Base-by-base conservation (phyloP, 2,888 invertebrate species). In the Papilio protenor region DNA sequence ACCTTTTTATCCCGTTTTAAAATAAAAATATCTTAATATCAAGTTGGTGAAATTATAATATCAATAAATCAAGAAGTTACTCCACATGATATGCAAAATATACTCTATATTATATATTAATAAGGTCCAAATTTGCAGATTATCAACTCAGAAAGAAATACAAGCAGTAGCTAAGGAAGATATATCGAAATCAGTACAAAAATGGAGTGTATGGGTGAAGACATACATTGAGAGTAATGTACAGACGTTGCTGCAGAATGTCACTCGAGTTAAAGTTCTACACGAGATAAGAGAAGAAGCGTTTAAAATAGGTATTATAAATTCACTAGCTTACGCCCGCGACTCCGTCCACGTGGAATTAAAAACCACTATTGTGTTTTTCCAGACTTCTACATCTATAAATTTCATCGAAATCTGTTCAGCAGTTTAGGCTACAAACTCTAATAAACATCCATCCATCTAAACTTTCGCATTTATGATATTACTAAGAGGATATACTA, bases 281-380 rank as follows among this genome's bases (percentile, higher is more conserved):
- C 96, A 97, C 83, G 96, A 96, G 78, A 96, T 97, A 76, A 94
- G 97, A 75, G 96, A 96, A 83, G 96, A 97, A 83, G 96, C 97
- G 0, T 95, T 96, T 75, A 95, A 95, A 86, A 95, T 96, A 49
- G 95, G 96, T 96, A 88, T 86, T 81, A 57, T 73, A 69, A 33
- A 3, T 33, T 33, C 33, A 33, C 33, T 33, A 33, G 5, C 33
- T 33, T 33, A 5, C 5, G 33, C 33, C 33, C 33, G 33, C 33
- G 33, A 33, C 33, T 33, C 33, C 33, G 33, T 33, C 5, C 33
- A 5, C 33, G 5, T 5, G 33, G 33, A 33, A 33, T 27, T 4
- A 33, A 33, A 4, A 33, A 33, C 33, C 3, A 33, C 33, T 33
- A 33, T 4, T 5, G 33, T 33, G 27, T 27, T 27, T 27, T 27